These are phyloP conservation scores for Clamator glandarius DNA, from an alignment of 2,797 vertebrate genomes.

Conservation along the genomic window DNA sequence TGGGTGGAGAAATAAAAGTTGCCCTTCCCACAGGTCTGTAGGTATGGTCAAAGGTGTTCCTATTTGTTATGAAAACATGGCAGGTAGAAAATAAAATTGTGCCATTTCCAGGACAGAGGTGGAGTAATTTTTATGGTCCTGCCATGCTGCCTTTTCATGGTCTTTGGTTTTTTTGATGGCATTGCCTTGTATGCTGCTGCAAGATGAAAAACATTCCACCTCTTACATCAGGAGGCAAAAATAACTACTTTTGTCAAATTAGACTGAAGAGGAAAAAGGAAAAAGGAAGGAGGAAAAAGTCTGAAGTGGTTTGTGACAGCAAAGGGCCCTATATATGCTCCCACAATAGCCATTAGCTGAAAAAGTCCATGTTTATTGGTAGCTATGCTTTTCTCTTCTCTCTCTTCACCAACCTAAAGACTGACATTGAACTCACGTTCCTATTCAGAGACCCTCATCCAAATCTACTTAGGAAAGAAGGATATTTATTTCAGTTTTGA, in stretches of 20 bases:
- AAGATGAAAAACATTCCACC: conserved; percentile 49
- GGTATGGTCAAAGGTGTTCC: conserved; percentile 7
- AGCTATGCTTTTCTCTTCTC: not conserved
- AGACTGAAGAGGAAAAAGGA: not conserved
- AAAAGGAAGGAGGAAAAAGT: not conserved
- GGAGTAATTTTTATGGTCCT: conserved; percentile 55
- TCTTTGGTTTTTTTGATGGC: conserved; percentile 57
- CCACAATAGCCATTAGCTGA: not conserved
- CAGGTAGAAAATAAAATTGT: conserved; percentile 53
- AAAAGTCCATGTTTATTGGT: not conserved
- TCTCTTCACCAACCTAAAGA: not conserved
- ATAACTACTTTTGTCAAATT: conserved; percentile 12
- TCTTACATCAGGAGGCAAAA: conserved; percentile 14
- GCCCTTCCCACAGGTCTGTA: conserved; percentile 7
- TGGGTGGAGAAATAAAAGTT: conserved; percentile 9
- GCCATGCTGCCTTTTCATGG: conserved; percentile 41
- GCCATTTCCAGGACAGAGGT: conserved; percentile 47
- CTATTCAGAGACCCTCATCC: not conserved
- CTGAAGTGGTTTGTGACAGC: not conserved
- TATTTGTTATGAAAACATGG: conserved; percentile 52
- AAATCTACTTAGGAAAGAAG: not conserved
- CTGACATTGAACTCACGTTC: not conserved
- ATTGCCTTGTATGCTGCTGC: conserved; percentile 30
- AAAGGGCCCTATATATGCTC: not conserved
- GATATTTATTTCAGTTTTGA: not conserved